These are phyloP conservation scores for Diacarnus erythraeanus DNA, from an alignment of 37 sponge, comb jelly and placozoan genomes.

Conservation along the genomic window DNA sequence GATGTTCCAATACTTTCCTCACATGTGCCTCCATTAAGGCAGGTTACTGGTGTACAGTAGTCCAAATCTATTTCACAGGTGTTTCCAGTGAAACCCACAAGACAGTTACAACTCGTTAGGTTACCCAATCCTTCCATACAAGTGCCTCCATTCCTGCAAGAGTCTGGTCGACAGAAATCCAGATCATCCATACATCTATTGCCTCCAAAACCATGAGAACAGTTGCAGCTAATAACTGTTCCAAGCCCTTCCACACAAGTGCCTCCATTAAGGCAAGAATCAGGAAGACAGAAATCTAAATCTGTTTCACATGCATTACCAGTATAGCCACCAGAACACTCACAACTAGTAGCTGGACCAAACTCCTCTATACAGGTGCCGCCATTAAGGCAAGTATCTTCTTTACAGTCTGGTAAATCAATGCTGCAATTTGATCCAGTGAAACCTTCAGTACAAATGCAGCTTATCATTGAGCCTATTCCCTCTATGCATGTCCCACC, in stretches of 20 bases:
- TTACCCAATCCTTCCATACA: slow-evolving; percentile 39
- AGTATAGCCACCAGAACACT: slow-evolving; percentile 33
- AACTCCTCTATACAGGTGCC: slow-evolving; percentile 60
- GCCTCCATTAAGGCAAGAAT: slow-evolving; percentile 46
- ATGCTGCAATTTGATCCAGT: slow-evolving; percentile 13
- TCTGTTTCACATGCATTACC: slow-evolving; percentile 40
- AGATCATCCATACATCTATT: slow-evolving; percentile 16
- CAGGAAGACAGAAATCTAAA: background rate
- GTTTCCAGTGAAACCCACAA: slow-evolving; percentile 8
- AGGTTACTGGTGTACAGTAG: background rate
- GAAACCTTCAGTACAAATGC: slow-evolving; percentile 29
- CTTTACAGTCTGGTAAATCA: background rate
- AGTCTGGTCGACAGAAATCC: background rate
- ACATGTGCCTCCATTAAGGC: slow-evolving; percentile 63
- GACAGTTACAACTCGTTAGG: slow-evolving; percentile 38
- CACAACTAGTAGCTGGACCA: slow-evolving; percentile 32
- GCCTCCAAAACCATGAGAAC: slow-evolving; percentile 23
- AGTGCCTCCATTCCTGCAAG: slow-evolving; percentile 54
- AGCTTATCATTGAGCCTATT: background rate
- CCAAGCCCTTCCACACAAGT: slow-evolving; percentile 39
- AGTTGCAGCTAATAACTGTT: slow-evolving; percentile 21
- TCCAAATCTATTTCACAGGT: slow-evolving; percentile 15
- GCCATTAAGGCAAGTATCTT: slow-evolving; percentile 45
- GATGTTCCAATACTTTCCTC: slow-evolving; percentile 40
- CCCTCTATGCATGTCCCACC: slow-evolving; percentile 69